Percentiles rank a stretch among this genome's conserved stretches.
phyloP scores from a whole-genome alignment of 2,888 invertebrate species.

The Steinernema carpocapsae region DNA sequence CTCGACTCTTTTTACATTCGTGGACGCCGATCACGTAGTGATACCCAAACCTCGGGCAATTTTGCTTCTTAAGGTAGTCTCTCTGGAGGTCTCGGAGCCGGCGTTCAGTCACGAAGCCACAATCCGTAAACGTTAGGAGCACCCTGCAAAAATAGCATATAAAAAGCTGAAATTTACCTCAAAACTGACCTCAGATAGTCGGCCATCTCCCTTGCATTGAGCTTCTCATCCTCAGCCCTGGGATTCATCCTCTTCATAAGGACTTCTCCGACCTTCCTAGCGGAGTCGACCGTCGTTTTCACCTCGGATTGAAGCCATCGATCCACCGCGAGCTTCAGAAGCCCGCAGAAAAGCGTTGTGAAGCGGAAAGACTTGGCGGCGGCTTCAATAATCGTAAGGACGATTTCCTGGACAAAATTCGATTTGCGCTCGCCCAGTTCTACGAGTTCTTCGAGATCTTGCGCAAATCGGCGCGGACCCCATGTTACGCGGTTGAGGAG shows the following conservation, averaged over 20 bases:
- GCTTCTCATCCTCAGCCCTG: background rate
- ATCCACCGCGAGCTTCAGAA: slow-evolving; percentile 7
- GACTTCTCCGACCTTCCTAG: background rate
- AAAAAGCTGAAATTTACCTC: no score
- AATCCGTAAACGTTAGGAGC: no score
- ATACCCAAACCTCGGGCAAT: no score
- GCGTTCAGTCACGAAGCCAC: no score
- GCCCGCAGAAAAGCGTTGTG: background rate
- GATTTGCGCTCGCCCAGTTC: slow-evolving; percentile 8
- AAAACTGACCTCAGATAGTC: no score
- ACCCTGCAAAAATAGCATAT: no score
- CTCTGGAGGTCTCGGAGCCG: no score
- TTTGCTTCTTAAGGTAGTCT: no score
- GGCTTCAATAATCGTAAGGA: background rate
- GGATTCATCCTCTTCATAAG: background rate
- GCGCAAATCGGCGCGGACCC: background rate
- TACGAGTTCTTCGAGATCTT: background rate
- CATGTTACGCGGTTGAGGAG: background rate
- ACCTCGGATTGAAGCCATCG: background rate
- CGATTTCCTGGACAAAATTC: background rate
- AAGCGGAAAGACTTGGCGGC: background rate
- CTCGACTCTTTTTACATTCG: background rate
- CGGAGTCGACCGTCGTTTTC: background rate
- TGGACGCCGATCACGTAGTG: background rate
- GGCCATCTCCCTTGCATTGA: background rate